Conservation (phyloP, 2,797 vertebrate species). For the Knipowitschia caucasica region DNA sequence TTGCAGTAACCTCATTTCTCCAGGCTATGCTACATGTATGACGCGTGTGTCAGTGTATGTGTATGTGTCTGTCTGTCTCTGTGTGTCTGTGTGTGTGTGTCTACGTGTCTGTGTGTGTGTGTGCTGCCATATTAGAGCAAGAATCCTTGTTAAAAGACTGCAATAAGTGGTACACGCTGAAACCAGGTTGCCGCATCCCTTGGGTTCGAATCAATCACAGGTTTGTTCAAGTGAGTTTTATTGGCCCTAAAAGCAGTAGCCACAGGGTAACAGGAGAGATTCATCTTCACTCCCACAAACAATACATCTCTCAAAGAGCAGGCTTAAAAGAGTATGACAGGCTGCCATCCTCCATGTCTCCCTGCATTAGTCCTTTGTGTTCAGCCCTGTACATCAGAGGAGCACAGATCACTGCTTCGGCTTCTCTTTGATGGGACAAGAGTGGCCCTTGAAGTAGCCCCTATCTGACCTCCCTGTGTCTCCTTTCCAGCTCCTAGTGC, state of each 20-base stretch:
- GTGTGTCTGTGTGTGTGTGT: conserved; percentile 2
- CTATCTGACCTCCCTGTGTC: conserved; percentile 19
- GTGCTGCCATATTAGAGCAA: conserved; percentile 18
- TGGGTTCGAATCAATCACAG: conserved; percentile 54
- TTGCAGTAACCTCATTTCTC: conserved; percentile 36
- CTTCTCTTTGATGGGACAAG: conserved; percentile 59
- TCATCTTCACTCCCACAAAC: conserved; percentile 49
- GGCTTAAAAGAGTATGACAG: conserved; percentile 66
- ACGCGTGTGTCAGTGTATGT: no score
- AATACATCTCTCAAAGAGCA: conserved; percentile 41
- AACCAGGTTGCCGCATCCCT: conserved; percentile 36
- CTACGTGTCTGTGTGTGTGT: conserved; percentile 4
- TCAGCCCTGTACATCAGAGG: conserved; percentile 55
- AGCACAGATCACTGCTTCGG: conserved; percentile 57
- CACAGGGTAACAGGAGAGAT: conserved; percentile 52
- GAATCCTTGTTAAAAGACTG: conserved; percentile 9
- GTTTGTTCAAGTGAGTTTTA: conserved; percentile 52
- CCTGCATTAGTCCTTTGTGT: conserved; percentile 50
- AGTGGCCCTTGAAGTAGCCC: conserved; percentile 21
- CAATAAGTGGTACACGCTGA: conserved; percentile 9
- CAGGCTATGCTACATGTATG: conserved; percentile 25
- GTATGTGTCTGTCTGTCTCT: conserved; percentile 1
- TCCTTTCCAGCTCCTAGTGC: conserved; percentile 21
- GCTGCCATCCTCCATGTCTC: conserved; percentile 52
- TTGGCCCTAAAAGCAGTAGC: conserved; percentile 54